phyloP scores from a whole-genome alignment of 2,797 vertebrate species.

The Protonibea diacanthus region DNA sequence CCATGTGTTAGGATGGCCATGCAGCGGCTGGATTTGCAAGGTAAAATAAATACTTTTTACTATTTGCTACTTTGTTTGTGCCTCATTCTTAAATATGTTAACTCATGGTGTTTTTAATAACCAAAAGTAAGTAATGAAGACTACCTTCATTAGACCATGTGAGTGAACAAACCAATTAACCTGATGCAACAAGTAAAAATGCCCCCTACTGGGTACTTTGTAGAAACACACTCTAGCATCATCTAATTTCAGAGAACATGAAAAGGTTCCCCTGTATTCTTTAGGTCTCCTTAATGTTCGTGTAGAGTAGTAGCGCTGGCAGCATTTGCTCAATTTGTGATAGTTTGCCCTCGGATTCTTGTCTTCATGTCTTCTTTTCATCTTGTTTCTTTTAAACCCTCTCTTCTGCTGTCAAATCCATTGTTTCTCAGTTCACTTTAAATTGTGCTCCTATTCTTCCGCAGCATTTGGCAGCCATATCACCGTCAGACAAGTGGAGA shows the following conservation, averaged over 20 bases:
- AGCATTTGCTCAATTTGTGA: conserved; percentile 28
- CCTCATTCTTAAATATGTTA: no score
- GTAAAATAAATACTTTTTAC: no score
- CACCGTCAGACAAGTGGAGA: conserved; percentile 55
- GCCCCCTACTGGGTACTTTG: conserved; percentile 64
- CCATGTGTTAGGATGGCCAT: background rate
- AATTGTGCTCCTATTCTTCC: conserved; percentile 20
- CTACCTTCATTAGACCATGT: background rate
- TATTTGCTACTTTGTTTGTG: no score
- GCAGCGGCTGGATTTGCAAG: no score
- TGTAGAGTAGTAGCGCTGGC: conserved; percentile 10
- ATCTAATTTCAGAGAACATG: conserved; percentile 34
- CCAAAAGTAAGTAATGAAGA: no score
- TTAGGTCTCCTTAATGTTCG: conserved; percentile 22
- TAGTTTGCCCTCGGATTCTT: conserved; percentile 23
- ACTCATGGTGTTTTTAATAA: no score
- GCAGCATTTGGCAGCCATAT: conserved; percentile 44
- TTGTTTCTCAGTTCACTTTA: conserved; percentile 42
- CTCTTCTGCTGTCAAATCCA: conserved; percentile 41
- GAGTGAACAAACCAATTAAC: conserved; percentile 10
- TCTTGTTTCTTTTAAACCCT: conserved; percentile 22
- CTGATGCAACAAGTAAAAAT: conserved; percentile 62
- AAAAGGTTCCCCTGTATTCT: conserved; percentile 38
- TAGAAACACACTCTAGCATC: conserved; percentile 44
- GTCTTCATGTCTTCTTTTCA: conserved; percentile 27